Conservation (phyloP, 1,140 invertebrate genomes). For the Sipha flava region DNA sequence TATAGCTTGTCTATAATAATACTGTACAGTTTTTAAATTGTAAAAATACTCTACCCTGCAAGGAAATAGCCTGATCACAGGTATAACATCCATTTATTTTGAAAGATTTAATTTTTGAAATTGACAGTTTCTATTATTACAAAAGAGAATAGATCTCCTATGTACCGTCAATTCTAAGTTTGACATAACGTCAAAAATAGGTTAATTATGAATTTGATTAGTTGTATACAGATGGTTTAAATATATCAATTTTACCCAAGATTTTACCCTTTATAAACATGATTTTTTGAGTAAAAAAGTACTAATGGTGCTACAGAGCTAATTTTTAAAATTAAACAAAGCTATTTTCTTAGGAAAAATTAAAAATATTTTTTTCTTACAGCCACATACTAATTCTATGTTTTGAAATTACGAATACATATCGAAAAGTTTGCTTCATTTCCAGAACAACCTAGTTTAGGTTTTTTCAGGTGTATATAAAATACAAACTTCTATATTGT, state of each 20-base stretch:
- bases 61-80: background rate
- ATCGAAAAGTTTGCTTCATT: too few relatives aligned
- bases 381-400: too few relatives aligned
- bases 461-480: too few relatives aligned
- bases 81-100: background rate
- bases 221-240: background rate
- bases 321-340: too few relatives aligned
- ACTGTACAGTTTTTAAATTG: background rate
- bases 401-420: too few relatives aligned
- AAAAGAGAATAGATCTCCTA: background rate
- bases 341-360: too few relatives aligned
- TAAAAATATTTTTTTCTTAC: too few relatives aligned
- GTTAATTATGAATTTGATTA: background rate
- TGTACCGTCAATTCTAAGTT: background rate
- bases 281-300: background rate
- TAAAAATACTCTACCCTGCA: conserved; percentile 24
- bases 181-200: too few relatives aligned
- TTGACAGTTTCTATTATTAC: background rate
- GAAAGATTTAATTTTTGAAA: background rate
- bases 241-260: too few relatives aligned
- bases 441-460: too few relatives aligned
- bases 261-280: background rate
- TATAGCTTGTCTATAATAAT: background rate
- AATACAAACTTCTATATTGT: background rate
- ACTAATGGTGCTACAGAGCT: too few relatives aligned